These are phyloP conservation scores for Mercenaria mercenaria DNA, from an alignment of 1,140 invertebrate species.

Conservation along the genomic window DNA sequence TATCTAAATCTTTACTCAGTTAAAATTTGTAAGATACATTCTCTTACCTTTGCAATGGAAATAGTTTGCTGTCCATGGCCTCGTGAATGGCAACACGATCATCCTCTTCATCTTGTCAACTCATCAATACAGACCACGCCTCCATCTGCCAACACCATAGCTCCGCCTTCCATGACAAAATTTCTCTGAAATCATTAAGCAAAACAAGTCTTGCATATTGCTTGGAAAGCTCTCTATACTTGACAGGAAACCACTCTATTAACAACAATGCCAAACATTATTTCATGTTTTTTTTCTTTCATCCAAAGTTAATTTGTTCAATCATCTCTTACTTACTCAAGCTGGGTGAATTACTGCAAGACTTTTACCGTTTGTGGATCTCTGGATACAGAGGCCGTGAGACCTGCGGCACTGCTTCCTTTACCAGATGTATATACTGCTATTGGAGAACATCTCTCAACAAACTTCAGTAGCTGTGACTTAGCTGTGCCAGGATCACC, in stretches of 20 bases:
- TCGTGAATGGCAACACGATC: slow-evolving; percentile 99
- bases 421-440: slow-evolving; percentile 99
- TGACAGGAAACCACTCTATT: too few relatives aligned
- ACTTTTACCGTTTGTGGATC: slow-evolving; percentile 96
- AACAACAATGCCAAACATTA: too few relatives aligned
- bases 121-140: slow-evolving; percentile 99
- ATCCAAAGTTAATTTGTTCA: too few relatives aligned
- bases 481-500: slow-evolving; percentile 99
- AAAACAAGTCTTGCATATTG: too few relatives aligned
- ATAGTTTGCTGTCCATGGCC: slow-evolving; percentile 99
- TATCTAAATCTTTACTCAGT: too few relatives aligned
- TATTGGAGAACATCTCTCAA: slow-evolving; percentile 98
- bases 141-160: slow-evolving; percentile 99
- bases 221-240: not conserved
- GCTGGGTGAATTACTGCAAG: too few relatives aligned
- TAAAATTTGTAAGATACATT: too few relatives aligned
- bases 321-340: too few relatives aligned
- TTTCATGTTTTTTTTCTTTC: too few relatives aligned
- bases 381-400: slow-evolving; percentile 98
- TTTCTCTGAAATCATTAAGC: slow-evolving; percentile 92
- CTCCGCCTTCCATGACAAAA: slow-evolving; percentile 99
- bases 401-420: slow-evolving; percentile 99
- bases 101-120: slow-evolving; percentile 99
- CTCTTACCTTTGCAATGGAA: slow-evolving; percentile 97
- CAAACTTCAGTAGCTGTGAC: slow-evolving; percentile 99